Evolutionary conservation across 2,888 invertebrate species (phyloP).

Genomic region (Eretmocerus hayati): DNA sequence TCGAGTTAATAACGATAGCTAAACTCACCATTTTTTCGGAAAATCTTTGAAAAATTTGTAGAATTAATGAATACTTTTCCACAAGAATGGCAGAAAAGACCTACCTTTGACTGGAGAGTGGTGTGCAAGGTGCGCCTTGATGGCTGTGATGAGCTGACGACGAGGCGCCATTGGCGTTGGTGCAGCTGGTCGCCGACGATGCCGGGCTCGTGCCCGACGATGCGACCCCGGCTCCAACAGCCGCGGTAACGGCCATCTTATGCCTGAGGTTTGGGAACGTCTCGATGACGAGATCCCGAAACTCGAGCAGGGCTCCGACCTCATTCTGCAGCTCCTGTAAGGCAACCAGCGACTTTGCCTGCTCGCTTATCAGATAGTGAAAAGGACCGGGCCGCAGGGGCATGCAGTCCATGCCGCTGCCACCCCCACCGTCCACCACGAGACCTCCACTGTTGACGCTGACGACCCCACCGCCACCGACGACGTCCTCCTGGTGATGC

Average conservation of each 20-base stretch:
- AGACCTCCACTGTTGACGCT: conserved; percentile 25
- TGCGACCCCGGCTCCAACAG: conserved; percentile 35
- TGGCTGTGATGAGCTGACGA: conserved; percentile 32
- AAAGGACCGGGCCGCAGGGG: conserved; percentile 70
- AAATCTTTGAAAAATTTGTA: no score
- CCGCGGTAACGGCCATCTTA: conserved; percentile 68
- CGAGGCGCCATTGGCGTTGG: not conserved
- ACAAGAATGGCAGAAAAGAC: not conserved
- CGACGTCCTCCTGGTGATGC: no score
- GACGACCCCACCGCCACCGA: conserved; percentile 24
- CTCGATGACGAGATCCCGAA: conserved; percentile 90
- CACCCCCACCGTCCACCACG: conserved; percentile 23
- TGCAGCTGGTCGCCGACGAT: no score
- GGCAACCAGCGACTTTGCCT: conserved; percentile 79
- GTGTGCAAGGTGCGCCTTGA: conserved; percentile 43
- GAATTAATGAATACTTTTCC: no score
- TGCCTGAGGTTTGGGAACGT: conserved; percentile 85
- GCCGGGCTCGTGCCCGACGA: no score
- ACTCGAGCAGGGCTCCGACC: conserved; percentile 84
- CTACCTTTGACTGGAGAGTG: conserved; percentile 35
- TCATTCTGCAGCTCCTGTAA: conserved; percentile 90
- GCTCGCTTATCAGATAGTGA: conserved; percentile 79
- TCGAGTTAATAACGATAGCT: no score
- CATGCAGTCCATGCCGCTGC: conserved; percentile 72
- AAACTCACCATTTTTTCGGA: no score